A percentile compares a stretch with the other conserved stretches of the same genome.
phyloP scores from a whole-genome alignment of 2,113 vertebrate species.

The Malurus cyaneus region DNA sequence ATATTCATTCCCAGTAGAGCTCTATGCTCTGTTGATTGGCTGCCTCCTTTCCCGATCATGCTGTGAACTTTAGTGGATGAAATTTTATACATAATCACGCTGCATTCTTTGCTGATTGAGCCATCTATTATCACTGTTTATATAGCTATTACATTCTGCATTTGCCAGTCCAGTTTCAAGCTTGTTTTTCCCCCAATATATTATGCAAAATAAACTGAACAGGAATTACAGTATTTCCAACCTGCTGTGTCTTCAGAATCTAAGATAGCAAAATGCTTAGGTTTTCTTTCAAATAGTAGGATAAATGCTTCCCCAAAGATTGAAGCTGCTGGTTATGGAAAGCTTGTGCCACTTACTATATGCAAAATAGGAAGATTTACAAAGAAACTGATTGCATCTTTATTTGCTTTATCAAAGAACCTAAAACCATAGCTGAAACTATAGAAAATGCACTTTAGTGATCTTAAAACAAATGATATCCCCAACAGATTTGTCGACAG shows the following conservation, averaged over 20 bases:
- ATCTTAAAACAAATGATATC: conserved; percentile 56
- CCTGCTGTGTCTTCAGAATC: conserved; percentile 71
- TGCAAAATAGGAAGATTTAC: conserved; percentile 71
- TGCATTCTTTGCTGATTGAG: conserved; percentile 71
- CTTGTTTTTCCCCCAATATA: conserved; percentile 63
- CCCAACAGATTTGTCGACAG: conserved; percentile 6
- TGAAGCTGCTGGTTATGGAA: conserved; percentile 56
- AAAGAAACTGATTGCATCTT: conserved; percentile 76
- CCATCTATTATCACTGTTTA: conserved; percentile 48
- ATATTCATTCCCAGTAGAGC: conserved; percentile 48
- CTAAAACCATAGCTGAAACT: conserved; percentile 64
- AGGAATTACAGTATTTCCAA: conserved; percentile 72
- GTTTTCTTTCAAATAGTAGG: conserved; percentile 61
- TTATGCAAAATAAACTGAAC: conserved; percentile 72
- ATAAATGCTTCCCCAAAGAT: conserved; percentile 64
- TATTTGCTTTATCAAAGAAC: conserved; percentile 72
- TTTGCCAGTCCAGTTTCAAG: conserved; percentile 60
- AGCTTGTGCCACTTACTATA: conserved; percentile 61
- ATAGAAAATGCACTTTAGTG: conserved; percentile 61
- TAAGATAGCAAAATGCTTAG: conserved; percentile 64
- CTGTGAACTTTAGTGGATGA: conserved; percentile 68
- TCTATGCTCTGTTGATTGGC: conserved; percentile 23
- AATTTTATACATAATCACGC: conserved; percentile 70
- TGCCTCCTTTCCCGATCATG: conserved; percentile 56
- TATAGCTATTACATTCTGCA: conserved; percentile 28